Base-by-base conservation (phyloP, 2,888 invertebrate genomes). In the Campoplex capitator region DNA sequence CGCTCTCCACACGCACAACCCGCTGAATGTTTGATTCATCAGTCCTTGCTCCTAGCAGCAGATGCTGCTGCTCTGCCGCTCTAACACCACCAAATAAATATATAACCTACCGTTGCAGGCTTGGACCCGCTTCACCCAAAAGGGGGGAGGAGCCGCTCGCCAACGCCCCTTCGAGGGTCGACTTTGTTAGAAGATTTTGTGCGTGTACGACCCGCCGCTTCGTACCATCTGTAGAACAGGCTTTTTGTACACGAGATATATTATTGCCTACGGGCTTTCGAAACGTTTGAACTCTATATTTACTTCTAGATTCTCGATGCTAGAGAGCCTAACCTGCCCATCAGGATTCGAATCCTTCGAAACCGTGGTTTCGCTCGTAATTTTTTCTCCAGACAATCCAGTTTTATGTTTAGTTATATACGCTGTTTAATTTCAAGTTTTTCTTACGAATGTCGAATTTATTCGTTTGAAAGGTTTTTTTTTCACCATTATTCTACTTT, bases 61-160 rank as follows among this genome's bases (percentile, higher is more conserved):
- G 54, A 77, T 35, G 70, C 38, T 78, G 54, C 67, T 28, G 42
- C 54, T n/a, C 45, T 51, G 56, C 54, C 62, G 62, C 62, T 32
- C 62, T 32, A 79, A 70, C 77, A 16, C 35, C 48, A 65, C 32
- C 28, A n/a, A 45, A 45, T 45, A 38, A 4, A 38, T 76, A 83
- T 76, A 76, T 65, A 48, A 62, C 74, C 56, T 71, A 80, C 81
- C 79, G 54, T 54, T 78, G 83, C 71, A 38, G 58, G 28, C 28
- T 78, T 48, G 32, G 51, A 32, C 48, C 54, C 56, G 58, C 74
- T 79, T 82, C 16, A 45, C 35, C 56, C 42, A 28, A 81, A 83
- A 83, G 89, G 88, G 89, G 90, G 90, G 91, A 90, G 91, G 90
- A 91, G 91, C 89, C 88, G 89, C 71, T 84, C 86, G 89, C 88